These are phyloP conservation scores for Brachirus orientalis DNA, from an alignment of 2,113 vertebrate species.

Conservation along the genomic window DNA sequence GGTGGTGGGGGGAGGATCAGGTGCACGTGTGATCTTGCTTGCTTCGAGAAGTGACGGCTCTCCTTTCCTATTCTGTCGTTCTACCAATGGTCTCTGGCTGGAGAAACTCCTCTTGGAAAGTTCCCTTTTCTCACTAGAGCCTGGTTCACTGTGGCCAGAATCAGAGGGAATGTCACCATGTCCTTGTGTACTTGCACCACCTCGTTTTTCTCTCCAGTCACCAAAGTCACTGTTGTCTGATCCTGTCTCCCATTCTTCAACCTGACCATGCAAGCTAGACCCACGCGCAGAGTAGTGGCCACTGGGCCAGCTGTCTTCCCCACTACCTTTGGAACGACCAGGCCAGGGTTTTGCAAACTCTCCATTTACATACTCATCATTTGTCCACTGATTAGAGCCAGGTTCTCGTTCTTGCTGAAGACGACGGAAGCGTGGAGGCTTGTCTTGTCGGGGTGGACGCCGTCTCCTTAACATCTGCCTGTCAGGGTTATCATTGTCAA, in stretches of 20 bases:
- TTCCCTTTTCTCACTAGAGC: constrained; percentile 91
- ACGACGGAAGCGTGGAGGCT: constrained; percentile 93
- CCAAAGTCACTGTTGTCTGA: constrained; percentile 96
- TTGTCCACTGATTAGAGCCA: constrained; percentile 86
- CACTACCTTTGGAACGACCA: constrained; percentile 78
- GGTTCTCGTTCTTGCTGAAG: constrained; percentile 90
- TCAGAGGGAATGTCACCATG: constrained; percentile 82
- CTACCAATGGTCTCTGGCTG: constrained; percentile 92
- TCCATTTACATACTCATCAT: constrained; percentile 86
- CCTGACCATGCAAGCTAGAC: constrained; percentile 84
- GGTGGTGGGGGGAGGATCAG: constrained; percentile 78
- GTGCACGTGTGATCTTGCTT: constrained; percentile 82
- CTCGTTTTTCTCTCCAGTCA: constrained; percentile 88
- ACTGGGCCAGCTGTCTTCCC: constrained; percentile 81
- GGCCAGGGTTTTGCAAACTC: constrained; percentile 88
- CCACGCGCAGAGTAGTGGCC: constrained; percentile 76
- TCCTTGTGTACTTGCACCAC: constrained; percentile 62
- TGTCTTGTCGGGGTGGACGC: constrained; percentile 95
- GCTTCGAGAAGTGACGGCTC: constrained; percentile 86
- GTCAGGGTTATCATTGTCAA: constrained; percentile 88
- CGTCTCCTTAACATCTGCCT: constrained; percentile 89
- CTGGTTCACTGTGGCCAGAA: constrained; percentile 73
- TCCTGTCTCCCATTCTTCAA: constrained; percentile 96
- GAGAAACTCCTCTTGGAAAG: constrained; percentile 97
- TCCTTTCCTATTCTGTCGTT: constrained; percentile 93